Percentiles rank a stretch among this genome's conserved stretches.
Conservation (phyloP, 2,888 invertebrate genomes). For the Limnephilus auricula region DNA sequence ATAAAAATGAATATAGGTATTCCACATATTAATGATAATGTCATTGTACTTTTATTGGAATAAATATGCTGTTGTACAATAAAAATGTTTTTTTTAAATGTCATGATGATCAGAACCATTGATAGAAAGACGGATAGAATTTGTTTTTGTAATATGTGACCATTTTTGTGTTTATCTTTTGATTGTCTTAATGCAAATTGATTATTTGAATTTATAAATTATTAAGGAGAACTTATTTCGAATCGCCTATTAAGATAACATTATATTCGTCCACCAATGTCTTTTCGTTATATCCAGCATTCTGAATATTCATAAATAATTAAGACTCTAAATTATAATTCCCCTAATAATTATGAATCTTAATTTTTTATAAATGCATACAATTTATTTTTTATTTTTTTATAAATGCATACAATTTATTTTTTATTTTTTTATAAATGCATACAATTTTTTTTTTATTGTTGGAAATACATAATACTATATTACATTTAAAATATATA, state of each 20-base stretch:
- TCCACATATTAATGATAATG: no score
- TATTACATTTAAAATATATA: no score
- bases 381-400: background rate
- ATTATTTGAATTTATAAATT: background rate
- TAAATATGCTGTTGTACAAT: no score
- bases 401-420: background rate
- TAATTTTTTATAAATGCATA: background rate
- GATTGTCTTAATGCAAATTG: background rate
- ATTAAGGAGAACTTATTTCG: background rate
- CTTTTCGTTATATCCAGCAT: background rate
- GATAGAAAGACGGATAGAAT: no score
- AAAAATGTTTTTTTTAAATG: no score
- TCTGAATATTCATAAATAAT: background rate
- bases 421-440: background rate
- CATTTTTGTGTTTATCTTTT: background rate
- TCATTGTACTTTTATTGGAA: no score
- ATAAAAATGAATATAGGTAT: no score
- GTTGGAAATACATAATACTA: no score
- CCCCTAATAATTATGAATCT: no score
- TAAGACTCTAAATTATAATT: background rate
- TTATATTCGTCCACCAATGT: background rate
- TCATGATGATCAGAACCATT: no score
- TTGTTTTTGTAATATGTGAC: no score
- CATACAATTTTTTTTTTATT: background rate
- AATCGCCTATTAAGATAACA: background rate